Percentiles rank a stretch among this genome's conserved stretches.
Evolutionary conservation across 2,113 vertebrate species (phyloP).

Genomic region (Pandion haliaetus): DNA sequence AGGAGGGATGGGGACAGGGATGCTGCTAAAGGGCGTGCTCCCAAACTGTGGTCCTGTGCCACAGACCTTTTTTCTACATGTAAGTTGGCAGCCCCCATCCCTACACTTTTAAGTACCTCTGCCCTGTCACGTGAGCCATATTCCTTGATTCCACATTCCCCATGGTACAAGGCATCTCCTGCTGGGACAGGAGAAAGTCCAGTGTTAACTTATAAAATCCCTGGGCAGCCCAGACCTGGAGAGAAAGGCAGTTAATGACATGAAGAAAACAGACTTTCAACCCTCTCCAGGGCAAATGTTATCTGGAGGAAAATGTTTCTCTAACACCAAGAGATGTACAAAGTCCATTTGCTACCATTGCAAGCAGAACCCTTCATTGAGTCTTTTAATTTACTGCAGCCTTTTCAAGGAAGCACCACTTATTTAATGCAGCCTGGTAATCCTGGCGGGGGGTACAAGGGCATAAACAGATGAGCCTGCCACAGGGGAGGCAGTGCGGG

Average conservation of each 20-base stretch:
- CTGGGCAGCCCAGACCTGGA: neutral
- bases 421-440: neutral
- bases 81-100: neutral
- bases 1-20: neutral
- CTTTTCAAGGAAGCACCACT: neutral
- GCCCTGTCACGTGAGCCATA: neutral
- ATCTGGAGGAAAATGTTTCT: neutral
- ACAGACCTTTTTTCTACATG: rapidly evolving
- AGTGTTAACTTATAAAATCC: neutral
- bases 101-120: neutral
- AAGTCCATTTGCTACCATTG: neutral
- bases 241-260: neutral
- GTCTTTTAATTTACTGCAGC: neutral
- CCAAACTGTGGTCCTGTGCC: neutral
- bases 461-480: no score
- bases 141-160: neutral
- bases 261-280: neutral
- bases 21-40: neutral
- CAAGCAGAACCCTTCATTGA: neutral
- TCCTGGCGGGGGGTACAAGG: neutral
- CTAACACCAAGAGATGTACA: rapidly evolving
- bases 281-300: neutral
- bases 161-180: neutral
- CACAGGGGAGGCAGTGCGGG: neutral
- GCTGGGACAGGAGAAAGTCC: neutral